Conservation (phyloP, 2,113 vertebrate genomes). For the Onychorhynchus coronatus region DNA sequence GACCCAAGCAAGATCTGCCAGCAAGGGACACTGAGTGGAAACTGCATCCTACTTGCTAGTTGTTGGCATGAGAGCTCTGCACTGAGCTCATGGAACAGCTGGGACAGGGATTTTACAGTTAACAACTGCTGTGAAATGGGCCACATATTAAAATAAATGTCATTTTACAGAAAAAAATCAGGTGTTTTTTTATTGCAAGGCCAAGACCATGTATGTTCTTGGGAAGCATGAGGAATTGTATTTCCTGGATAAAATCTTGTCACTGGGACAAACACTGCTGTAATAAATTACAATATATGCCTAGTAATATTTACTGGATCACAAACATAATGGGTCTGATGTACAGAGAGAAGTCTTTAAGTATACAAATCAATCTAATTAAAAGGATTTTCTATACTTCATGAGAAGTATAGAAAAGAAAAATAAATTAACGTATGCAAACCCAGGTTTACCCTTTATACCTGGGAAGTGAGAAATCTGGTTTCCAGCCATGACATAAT, state of each 20-base stretch:
- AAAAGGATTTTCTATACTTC: not conserved
- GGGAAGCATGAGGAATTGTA: not conserved
- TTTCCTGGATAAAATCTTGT: not conserved
- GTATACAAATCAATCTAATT: not conserved
- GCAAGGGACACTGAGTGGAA: not conserved
- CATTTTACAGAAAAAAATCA: not conserved
- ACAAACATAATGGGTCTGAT: not conserved
- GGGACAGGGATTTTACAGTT: not conserved
- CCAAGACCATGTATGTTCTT: not conserved
- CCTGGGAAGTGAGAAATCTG: not conserved
- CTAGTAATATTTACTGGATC: not conserved
- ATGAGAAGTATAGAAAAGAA: not conserved
- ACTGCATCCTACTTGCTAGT: not conserved
- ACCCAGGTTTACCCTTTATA: not conserved
- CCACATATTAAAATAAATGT: not conserved
- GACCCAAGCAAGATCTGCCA: not conserved
- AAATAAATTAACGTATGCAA: not conserved
- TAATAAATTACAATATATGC: not conserved
- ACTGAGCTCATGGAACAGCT: not conserved
- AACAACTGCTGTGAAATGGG: not conserved
- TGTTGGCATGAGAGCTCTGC: not conserved
- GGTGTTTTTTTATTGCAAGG: not conserved
- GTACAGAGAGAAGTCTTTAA: not conserved
- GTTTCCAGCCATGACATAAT: slow-evolving; percentile 8
- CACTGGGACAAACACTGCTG: not conserved